A percentile compares a stretch with the other conserved stretches of the same genome.
phyloP scores from a whole-genome alignment of 2,113 vertebrate genomes.

The Microcebus ravelobensis region DNA sequence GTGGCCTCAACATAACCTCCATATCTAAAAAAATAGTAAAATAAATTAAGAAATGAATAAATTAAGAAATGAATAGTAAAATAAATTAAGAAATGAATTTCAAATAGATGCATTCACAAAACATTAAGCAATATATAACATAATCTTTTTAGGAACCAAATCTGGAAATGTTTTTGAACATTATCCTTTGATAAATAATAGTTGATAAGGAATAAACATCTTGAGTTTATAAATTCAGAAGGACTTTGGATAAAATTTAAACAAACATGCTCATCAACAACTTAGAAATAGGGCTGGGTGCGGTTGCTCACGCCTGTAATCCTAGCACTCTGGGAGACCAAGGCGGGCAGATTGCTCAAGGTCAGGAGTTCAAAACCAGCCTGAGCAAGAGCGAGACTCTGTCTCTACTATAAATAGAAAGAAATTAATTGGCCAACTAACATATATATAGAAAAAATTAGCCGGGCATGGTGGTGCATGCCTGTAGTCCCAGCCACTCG shows the following conservation, averaged over 20 bases:
- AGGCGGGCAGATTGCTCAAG: no score
- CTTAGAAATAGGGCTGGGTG: background rate
- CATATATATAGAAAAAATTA: no score
- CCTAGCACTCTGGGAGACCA: no score
- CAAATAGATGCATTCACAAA: background rate
- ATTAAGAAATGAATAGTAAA: background rate
- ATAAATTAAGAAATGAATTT: constrained; percentile 1
- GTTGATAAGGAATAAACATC: background rate
- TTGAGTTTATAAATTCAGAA: constrained; percentile 31
- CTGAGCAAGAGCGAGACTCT: no score
- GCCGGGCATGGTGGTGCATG: no score
- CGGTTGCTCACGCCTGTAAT: no score
- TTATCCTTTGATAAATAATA: constrained; percentile 44
- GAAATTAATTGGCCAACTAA: no score
- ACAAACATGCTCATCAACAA: background rate
- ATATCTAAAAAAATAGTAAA: background rate
- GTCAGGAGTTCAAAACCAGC: no score
- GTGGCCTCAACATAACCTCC: background rate
- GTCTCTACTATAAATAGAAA: no score
- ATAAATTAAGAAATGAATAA: no score
- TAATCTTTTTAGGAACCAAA: constrained; percentile 1
- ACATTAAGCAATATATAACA: background rate
- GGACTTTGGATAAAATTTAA: background rate
- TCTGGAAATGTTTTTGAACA: background rate
- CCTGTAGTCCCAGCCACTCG: no score